These are phyloP conservation scores for Rhagoletis zephyria DNA, from an alignment of 1,140 invertebrate genomes.

Conservation along the genomic window DNA sequence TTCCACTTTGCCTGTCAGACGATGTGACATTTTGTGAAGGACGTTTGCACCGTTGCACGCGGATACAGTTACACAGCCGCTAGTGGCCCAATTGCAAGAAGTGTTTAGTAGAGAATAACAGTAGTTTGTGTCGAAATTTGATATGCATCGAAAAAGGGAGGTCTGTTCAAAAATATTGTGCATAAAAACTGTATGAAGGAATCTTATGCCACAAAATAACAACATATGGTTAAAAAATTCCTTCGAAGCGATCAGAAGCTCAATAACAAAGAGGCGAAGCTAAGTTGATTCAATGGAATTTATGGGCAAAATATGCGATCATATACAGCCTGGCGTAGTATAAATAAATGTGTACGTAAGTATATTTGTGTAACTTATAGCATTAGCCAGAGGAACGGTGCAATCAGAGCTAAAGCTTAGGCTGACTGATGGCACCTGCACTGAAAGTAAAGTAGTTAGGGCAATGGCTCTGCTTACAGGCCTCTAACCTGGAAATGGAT, in stretches of 20 bases:
- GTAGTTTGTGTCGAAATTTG: slow-evolving; percentile 33
- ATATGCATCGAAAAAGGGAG: not conserved
- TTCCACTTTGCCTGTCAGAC: not conserved
- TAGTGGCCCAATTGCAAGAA: slow-evolving; percentile 30
- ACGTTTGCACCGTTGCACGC: slow-evolving; percentile 45
- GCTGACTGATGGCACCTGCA: no score
- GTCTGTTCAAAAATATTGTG: not conserved
- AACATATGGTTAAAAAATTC: slow-evolving; percentile 26
- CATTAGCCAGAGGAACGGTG: no score
- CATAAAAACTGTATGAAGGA: not conserved
- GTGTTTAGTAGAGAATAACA: slow-evolving; percentile 3
- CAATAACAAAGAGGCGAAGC: not conserved
- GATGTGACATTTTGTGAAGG: slow-evolving; percentile 40
- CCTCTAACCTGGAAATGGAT: no score
- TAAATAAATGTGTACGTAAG: no score
- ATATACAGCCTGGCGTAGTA: no score
- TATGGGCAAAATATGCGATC: no score
- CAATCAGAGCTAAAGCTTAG: no score
- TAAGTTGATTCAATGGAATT: no score
- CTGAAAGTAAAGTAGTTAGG: no score
- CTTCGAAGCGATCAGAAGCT: slow-evolving; percentile 26
- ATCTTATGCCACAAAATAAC: not conserved
- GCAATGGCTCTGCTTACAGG: no score
- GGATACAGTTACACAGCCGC: slow-evolving; percentile 44
- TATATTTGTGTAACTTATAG: no score